phyloP scores from a whole-genome alignment of 2,888 invertebrate species.

The Muscina levida region DNA sequence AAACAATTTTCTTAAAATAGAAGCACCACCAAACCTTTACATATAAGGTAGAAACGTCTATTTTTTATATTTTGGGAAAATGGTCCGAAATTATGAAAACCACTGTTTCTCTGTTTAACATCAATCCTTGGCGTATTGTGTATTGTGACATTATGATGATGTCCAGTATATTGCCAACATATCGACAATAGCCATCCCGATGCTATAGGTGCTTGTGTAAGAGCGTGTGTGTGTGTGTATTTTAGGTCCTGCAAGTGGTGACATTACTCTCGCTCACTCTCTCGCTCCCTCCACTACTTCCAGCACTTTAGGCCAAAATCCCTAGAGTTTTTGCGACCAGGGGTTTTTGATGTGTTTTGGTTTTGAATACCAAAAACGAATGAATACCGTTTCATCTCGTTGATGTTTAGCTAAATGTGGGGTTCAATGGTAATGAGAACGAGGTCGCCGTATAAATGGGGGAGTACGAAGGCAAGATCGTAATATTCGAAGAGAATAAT shows the following conservation, averaged over 20 bases:
- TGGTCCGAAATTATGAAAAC: no score
- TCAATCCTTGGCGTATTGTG: constrained; percentile 2
- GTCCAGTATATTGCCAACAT: constrained; percentile 56
- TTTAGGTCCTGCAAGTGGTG: background rate
- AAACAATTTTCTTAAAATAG: no score
- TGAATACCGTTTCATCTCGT: background rate
- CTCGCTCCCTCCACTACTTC: background rate
- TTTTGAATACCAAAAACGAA: background rate
- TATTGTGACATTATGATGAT: constrained; percentile 61
- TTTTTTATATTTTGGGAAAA: no score
- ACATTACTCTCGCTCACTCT: background rate
- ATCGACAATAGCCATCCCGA: no score
- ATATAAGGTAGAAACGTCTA: no score
- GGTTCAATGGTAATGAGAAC: constrained; percentile 26
- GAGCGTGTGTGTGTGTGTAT: no score
- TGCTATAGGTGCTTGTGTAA: no score
- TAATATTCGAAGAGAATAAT: no score
- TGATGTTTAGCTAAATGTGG: constrained; percentile 28
- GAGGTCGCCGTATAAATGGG: background rate
- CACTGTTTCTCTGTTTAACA: background rate
- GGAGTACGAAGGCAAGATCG: background rate
- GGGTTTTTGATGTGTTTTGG: constrained; percentile 10
- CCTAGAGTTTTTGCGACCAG: constrained; percentile 35
- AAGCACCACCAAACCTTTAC: no score
- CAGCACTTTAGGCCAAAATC: constrained; percentile 33